Evolutionary conservation across 2,888 invertebrate genomes (phyloP).

Genomic region (Molorchus minor): DNA sequence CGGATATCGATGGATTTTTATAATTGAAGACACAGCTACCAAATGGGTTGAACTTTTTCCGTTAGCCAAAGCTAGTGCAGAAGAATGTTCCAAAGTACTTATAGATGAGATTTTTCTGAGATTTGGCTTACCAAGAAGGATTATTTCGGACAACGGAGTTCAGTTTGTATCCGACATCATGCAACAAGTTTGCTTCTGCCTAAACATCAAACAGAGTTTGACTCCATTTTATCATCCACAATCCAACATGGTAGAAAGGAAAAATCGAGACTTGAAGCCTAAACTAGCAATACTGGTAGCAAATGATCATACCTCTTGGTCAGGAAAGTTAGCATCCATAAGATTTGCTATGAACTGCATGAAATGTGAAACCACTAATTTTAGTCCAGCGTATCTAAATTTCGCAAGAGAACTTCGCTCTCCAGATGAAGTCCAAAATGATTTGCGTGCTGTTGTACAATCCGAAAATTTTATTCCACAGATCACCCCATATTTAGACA

Average conservation of each 20-base stretch:
- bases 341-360: conserved; percentile 57
- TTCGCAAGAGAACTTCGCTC: conserved; percentile 54
- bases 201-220: conserved; percentile 43
- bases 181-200: not conserved
- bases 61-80: conserved; percentile 29
- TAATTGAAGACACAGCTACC: conserved; percentile 45
- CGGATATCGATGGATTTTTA: conserved; percentile 42
- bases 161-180: conserved; percentile 47
- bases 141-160: conserved; percentile 54
- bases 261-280: conserved; percentile 50
- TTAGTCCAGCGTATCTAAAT: conserved; percentile 47
- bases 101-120: conserved; percentile 48
- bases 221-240: conserved; percentile 40
- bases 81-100: conserved; percentile 40
- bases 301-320: conserved; percentile 52
- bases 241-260: conserved; percentile 35
- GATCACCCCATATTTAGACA: conserved; percentile 46
- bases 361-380: conserved; percentile 44
- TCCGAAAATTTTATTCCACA: conserved; percentile 25
- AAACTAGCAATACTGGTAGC: conserved; percentile 46
- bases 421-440: conserved; percentile 42
- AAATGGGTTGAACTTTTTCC: conserved; percentile 44
- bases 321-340: conserved; percentile 48
- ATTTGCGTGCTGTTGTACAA: conserved; percentile 25
- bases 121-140: conserved; percentile 50